Base-by-base conservation (phyloP, 2,888 invertebrate species). In the Zeuzera pyrina region DNA sequence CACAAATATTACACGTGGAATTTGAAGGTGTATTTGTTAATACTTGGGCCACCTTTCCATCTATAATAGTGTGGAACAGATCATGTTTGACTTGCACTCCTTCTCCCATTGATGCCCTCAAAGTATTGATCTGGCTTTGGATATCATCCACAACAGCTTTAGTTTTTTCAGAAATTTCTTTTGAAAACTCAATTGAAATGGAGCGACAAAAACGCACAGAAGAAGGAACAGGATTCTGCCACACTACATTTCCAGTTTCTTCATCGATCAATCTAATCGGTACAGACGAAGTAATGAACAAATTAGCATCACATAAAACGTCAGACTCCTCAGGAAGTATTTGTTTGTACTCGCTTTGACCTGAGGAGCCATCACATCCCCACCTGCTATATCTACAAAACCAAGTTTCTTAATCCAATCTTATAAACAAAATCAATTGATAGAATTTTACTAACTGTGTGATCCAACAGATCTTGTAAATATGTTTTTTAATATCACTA, bases 1-100 rank as follows among this genome's bases (percentile, higher is more conserved):
- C 34, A 39, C 46, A 44, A 13, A 32, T 21, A 19, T 15, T 32
- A 29, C 36, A 39, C 21, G 24, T 8, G n/a, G 39, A 25, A 24
- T 30, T 25, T 21, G 35, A 33, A 29, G 38, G 24, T 8, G 33
- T 33, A 13, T 35, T 13, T n/a, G 13, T 6, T 3, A 12, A 7
- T 12, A 13, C 13, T 12, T 26, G 12, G 3, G 12, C 19, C 8
- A 30, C 22, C 23, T 30, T 30, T 5, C 30, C 30, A 14, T 14
- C 23, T 10, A 30, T 12, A 22, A 30, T 30, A 8, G 30, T 30
- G n/a, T 23, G 13, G 13, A 23, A 23, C 8, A 31, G n/a, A 6
- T 22, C 12, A 13, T 26, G 26, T 12, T 6, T 13, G 5, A 26
- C 13, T 12, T 26, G 12, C 3, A 26, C 26, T 7, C 13, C 26